Base-by-base conservation (phyloP, 2,888 invertebrate genomes). In the Nasonia oneida region DNA sequence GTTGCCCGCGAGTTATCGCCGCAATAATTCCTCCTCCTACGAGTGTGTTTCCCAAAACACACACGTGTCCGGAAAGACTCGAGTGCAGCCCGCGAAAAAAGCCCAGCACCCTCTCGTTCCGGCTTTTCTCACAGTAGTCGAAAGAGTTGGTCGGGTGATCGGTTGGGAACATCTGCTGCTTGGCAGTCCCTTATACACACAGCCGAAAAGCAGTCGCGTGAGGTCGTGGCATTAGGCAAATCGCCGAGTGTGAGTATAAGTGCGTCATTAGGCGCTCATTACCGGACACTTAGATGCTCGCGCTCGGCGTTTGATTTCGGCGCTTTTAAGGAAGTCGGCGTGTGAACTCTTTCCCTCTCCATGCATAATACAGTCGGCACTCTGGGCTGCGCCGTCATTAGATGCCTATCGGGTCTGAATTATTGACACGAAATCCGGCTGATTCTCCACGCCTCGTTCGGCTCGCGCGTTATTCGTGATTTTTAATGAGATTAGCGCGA, bases 81-180 rank as follows among this genome's bases (percentile, higher is more conserved):
- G 33, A 76, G 76, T 71, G 50, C 47, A 39, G 6, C 10, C 33
- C 5, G 18, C 42, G 42, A 74, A 70, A 71, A 79, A 74, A 78
- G 73, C 39, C 15, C 39, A 23, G 42, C 23, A 67, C 15, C 37
- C 39, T 53, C 15, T 42, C 33, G 80, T 10, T 8, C n/a, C 53
- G 73, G 15, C 14, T 82, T 82, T 85, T 85, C 85, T 85, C 85
- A 82, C 81, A 81, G 70, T 61, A 61, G n/a, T 64, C 37, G 39
- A 77, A 77, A 81, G 42, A 81, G 81, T 75, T 33, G 18, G 50
- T 18, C 29, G 8, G 33, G 29, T 64, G 15, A 81, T 53, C 64
- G 42, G 61, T 81, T 42, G 75, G n/a, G 8, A 76, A 71, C 84
- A 84, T 70, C 81, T 84, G 84, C 61, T 76, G 47, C 37, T 18